phyloP scores from a whole-genome alignment of 23 tunicate genomes.

The Pegea sp. region DNA sequence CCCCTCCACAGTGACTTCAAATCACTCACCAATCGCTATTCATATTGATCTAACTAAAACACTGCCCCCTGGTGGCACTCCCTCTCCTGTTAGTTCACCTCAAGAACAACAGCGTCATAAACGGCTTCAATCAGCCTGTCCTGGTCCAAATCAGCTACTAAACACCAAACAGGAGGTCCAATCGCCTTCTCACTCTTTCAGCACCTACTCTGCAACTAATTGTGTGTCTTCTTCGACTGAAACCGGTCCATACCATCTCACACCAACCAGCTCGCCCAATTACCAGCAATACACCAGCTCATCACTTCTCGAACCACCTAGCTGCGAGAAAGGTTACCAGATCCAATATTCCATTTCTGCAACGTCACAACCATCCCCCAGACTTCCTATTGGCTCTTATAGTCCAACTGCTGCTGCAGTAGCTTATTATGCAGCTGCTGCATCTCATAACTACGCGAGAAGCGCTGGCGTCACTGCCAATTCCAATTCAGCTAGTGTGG shows the following conservation, averaged over 20 bases:
- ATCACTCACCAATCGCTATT: neutral
- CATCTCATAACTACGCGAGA: slow-evolving; percentile 3
- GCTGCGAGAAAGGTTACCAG: slow-evolving; percentile 56
- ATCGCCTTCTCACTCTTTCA: neutral
- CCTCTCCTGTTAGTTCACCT: too few relatives aligned
- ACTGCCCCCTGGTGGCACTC: slow-evolving; percentile 1
- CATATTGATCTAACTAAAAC: neutral
- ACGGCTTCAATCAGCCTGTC: neutral
- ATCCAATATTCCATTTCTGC: slow-evolving; percentile 81
- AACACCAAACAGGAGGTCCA: neutral
- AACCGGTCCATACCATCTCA: neutral
- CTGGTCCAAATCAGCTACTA: neutral
- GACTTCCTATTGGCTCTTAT: slow-evolving; percentile 23
- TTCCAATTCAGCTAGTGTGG: slow-evolving; percentile 2
- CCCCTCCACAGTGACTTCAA: slow-evolving; percentile 8
- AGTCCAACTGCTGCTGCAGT: slow-evolving; percentile 42
- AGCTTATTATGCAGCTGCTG: slow-evolving; percentile 35
- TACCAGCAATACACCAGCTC: slow-evolving; percentile 4
- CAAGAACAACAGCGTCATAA: too few relatives aligned
- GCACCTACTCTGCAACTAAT: too few relatives aligned
- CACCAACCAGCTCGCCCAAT: slow-evolving; percentile 1
- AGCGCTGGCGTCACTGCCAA: slow-evolving; percentile 4
- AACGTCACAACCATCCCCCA: slow-evolving; percentile 9
- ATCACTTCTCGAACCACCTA: too few relatives aligned
- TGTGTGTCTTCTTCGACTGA: slow-evolving; percentile 3